Evolutionary conservation across 2,797 vertebrate genomes (phyloP), one percentile per base, ranked within the genome.

Genomic region (Artibeus lituratus): DNA sequence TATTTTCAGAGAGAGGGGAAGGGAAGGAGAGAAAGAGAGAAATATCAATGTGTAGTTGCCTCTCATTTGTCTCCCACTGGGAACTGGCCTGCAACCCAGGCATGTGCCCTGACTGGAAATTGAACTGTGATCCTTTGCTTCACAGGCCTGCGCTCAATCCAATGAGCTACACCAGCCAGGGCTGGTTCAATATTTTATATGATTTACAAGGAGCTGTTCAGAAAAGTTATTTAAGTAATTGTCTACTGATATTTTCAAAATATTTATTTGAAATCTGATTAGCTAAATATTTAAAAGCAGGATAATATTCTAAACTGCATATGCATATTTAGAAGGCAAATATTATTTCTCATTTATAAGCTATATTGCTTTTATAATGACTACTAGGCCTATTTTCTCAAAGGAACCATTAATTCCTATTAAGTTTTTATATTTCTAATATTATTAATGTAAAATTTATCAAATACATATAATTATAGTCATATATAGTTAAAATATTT

Each of bases 201-300:
- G 22, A 49, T 24, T 57, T 70, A 92, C 10, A 92, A 65, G 16
- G 53, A 95, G 93, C 55, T 82, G 67, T 94, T 88, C 44, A 87
- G 12, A 87, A 16, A 83, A 93, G 22, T 73, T 77, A 86, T 22
- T 96, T 96, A 86, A 94, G 12, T 5, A 88, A 87, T 73, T 97
- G 95, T 5, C 87, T 95, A 32, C 5, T 82, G 22, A 44, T 96
- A 86, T 44, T 90, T 74, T 44, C 0, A 92, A 96, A 97, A 91
- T 29, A 6, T 92, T 67, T 95, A 21, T 89, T 44, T 62, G 47
- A 47, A 80, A 78, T 93, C 8, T 11, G 85, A 69, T 6, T 35
- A 90, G 59, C 19, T 37, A 94, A 95, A 78, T 72, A 6, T 82
- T 78, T 55, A 57, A 55, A 77, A 51, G 0, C 2, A 69, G 4